phyloP scores from a whole-genome alignment of 1,140 invertebrate genomes.

The Drosophila nasuta region DNA sequence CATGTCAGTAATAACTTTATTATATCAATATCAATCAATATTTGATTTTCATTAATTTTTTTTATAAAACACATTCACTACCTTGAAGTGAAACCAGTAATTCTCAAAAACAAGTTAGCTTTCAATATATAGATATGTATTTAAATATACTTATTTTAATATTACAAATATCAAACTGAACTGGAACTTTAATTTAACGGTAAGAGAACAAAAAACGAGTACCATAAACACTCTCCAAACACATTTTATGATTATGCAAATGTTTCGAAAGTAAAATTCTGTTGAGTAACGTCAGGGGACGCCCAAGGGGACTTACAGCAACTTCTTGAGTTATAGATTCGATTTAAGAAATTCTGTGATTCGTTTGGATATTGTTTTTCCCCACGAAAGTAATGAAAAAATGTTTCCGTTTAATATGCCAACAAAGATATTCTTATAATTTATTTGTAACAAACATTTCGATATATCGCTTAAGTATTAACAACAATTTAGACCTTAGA shows the following conservation, averaged over 20 bases:
- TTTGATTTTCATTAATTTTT: not conserved
- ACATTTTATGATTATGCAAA: not conserved
- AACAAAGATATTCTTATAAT: slow-evolving; percentile 25
- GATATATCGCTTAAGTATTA: slow-evolving; percentile 24
- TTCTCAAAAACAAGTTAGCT: not conserved
- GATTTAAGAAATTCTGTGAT: not conserved
- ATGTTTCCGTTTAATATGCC: not conserved
- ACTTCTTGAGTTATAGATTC: not conserved
- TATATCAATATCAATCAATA: not conserved
- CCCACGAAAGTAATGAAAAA: not conserved
- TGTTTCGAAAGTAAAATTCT: not conserved
- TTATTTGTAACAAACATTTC: slow-evolving; percentile 40
- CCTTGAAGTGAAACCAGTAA: not conserved
- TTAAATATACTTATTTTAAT: not conserved
- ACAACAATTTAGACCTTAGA: slow-evolving; percentile 47
- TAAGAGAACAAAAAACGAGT: not conserved
- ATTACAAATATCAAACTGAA: not conserved
- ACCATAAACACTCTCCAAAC: not conserved
- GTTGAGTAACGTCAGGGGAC: not conserved
- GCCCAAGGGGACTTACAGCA: not conserved
- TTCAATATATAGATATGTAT: not conserved
- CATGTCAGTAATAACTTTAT: not conserved
- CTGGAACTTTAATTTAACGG: not conserved
- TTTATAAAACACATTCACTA: not conserved
- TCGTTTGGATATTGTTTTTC: no score